Evolutionary conservation across 92 coral and sea anemone species (phyloP), one percentile per base, ranked within the genome.

Genomic region (Epizoanthus ramosus): DNA sequence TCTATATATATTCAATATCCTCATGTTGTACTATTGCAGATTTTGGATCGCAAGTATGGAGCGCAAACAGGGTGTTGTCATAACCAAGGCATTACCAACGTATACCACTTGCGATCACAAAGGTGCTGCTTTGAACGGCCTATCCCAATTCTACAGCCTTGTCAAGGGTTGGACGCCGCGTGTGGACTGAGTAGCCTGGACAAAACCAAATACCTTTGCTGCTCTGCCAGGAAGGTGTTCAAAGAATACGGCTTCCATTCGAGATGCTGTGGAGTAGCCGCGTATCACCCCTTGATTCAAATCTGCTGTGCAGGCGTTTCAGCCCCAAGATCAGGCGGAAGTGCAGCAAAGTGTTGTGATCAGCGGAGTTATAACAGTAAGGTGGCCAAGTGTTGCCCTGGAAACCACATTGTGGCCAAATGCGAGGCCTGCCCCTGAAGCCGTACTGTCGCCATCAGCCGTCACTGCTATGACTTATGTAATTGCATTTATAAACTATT

Each of bases 361-460:
- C 79, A 74, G 79, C 79, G 65, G 65, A 74, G 79, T 31, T 74
- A 74, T 58, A 74, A 39, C 57, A 10, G 57, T 5, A 45, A 58
- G 16, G 67, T 76, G 41, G 81, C 81, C 9, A 76, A 76, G 81
- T 76, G 81, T 59, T 76, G 82, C 50, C 37, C 58, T 6, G 82
- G 82, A 12, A 61, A 61, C 70, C 41, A 77, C 21, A 77, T 77
- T 41, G 59, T 77, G 23, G 82, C 82, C 41, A 77, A 61, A 35
- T 77, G 59, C 43, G 58, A 77, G 16, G 17, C 58, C 39, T 61
- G 82, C 16, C 70, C 71, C 21, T 77, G 21, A 77, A 9, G 54
- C 7, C 16, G 54, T 2, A 12, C 54, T 9, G 54, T 50, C 54
- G 54, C 1, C 54, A 50, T 9, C 15, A 50, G 14, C 15, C 7